phyloP scores from a whole-genome alignment of 2,888 invertebrate species.

The Leptothorax acervorum region DNA sequence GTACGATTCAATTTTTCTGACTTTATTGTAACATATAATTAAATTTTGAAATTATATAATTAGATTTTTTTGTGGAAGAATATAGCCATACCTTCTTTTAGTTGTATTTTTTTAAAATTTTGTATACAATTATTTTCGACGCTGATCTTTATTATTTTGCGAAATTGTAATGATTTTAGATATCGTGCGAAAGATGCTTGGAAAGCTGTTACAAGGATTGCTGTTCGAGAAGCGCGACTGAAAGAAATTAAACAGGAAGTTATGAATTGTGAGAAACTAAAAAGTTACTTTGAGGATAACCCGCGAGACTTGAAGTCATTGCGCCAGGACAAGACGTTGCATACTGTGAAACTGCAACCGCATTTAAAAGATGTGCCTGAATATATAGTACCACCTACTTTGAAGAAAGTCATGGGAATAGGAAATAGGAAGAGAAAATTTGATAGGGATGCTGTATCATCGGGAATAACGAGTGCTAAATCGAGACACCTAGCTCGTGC shows the following conservation, averaged over 20 bases:
- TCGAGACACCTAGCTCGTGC: conserved; percentile 81
- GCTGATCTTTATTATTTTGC: not conserved
- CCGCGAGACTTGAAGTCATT: conserved; percentile 94
- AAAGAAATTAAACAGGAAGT: conserved; percentile 98
- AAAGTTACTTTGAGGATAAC: conserved; percentile 96
- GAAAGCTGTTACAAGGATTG: conserved; percentile 96
- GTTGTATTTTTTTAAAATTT: not conserved
- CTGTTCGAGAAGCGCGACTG: conserved; percentile 96
- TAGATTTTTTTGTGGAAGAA: not conserved
- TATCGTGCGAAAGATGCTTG: conserved; percentile 98
- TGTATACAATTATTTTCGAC: not conserved
- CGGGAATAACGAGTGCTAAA: conserved; percentile 79
- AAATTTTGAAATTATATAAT: no score
- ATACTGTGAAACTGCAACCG: conserved; percentile 88
- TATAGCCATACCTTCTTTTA: not conserved
- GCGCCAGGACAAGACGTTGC: conserved; percentile 90
- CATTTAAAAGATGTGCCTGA: conserved; percentile 96
- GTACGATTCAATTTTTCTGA: conserved; percentile 14
- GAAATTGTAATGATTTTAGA: conserved; percentile 66
- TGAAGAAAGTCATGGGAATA: conserved; percentile 89
- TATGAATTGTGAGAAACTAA: conserved; percentile 92
- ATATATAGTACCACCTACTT: conserved; percentile 90
- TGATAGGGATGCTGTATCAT: conserved; percentile 75
- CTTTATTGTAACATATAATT: not conserved
- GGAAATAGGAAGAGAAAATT: conserved; percentile 79